A percentile compares a stretch with the other conserved stretches of the same genome.
These are phyloP conservation scores for Tachina fera DNA, from an alignment of 2,888 invertebrate genomes.

Conservation along the genomic window DNA sequence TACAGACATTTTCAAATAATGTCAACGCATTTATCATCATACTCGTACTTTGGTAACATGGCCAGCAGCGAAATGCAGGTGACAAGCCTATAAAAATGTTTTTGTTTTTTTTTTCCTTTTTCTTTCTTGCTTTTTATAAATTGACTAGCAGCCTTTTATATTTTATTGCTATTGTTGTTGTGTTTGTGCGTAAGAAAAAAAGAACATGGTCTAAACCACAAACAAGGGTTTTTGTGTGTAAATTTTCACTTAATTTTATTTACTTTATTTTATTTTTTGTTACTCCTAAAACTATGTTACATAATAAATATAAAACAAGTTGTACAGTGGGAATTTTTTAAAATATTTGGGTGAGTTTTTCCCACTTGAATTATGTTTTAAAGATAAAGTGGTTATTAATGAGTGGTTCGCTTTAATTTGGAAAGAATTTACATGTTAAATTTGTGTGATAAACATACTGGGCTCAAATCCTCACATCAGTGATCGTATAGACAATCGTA, in stretches of 20 bases:
- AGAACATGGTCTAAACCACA: conserved; percentile 20
- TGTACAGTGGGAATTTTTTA: background rate
- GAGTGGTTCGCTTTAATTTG: too few relatives aligned
- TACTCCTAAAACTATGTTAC: background rate
- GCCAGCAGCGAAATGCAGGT: conserved; percentile 65
- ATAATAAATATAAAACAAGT: background rate
- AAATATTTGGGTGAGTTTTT: too few relatives aligned
- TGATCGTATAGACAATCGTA: too few relatives aligned
- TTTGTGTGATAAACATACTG: too few relatives aligned
- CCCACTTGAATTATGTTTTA: too few relatives aligned
- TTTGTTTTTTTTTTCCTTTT: background rate
- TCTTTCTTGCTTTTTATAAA: conserved; percentile 12
- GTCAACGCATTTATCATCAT: conserved; percentile 68
- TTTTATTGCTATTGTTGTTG: background rate
- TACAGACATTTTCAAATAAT: conserved; percentile 50
- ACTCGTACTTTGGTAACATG: conserved; percentile 43
- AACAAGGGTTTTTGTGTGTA: conserved; percentile 3
- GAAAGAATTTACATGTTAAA: too few relatives aligned
- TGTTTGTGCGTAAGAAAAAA: conserved; percentile 12
- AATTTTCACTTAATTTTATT: conserved; percentile 37
- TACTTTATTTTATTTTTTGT: background rate
- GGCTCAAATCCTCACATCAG: too few relatives aligned
- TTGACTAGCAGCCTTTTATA: conserved; percentile 1
- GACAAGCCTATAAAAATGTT: conserved; percentile 66
- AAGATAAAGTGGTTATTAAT: too few relatives aligned